Evolutionary conservation across 2,888 invertebrate genomes (phyloP).

Genomic region (Macaria liturata): DNA sequence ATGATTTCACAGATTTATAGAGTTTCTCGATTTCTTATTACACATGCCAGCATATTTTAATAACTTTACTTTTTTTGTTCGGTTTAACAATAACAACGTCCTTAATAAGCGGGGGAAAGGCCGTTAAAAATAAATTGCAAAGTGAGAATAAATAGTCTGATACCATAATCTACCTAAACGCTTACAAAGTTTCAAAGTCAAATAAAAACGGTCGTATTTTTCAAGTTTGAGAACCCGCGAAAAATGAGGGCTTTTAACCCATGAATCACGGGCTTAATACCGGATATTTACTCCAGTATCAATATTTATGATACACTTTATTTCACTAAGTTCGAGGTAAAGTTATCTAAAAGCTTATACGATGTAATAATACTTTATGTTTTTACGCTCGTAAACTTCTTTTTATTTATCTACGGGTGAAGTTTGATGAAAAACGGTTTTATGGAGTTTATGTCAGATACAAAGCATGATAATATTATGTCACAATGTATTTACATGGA

Average conservation of each 20-base stretch:
- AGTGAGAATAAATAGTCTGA: conserved; percentile 4
- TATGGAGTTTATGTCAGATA: conserved; percentile 8
- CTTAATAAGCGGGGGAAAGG: too few relatives aligned
- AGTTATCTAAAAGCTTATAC: conserved; percentile 37
- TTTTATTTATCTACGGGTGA: conserved; percentile 17
- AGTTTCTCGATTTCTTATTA: too few relatives aligned
- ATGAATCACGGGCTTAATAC: conserved; percentile 34
- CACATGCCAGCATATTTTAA: too few relatives aligned
- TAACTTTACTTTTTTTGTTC: too few relatives aligned
- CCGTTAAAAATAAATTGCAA: conserved; percentile 1
- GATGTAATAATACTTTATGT: conserved; percentile 38
- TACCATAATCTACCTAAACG: conserved; percentile 9
- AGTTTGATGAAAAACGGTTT: conserved; percentile 25
- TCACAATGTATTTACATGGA: too few relatives aligned
- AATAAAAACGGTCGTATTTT: conserved; percentile 20
- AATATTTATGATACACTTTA: conserved; percentile 44
- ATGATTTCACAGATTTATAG: too few relatives aligned
- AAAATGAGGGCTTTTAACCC: conserved; percentile 15
- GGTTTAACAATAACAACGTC: too few relatives aligned
- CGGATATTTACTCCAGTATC: conserved; percentile 41
- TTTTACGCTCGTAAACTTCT: conserved; percentile 31
- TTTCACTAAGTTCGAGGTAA: conserved; percentile 47
- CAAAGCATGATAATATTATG: too few relatives aligned
- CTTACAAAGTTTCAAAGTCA: conserved; percentile 18
- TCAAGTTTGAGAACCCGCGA: conserved; percentile 17